phyloP scores from a whole-genome alignment of 2,888 invertebrate species.

The Carterocephalus palaemon region DNA sequence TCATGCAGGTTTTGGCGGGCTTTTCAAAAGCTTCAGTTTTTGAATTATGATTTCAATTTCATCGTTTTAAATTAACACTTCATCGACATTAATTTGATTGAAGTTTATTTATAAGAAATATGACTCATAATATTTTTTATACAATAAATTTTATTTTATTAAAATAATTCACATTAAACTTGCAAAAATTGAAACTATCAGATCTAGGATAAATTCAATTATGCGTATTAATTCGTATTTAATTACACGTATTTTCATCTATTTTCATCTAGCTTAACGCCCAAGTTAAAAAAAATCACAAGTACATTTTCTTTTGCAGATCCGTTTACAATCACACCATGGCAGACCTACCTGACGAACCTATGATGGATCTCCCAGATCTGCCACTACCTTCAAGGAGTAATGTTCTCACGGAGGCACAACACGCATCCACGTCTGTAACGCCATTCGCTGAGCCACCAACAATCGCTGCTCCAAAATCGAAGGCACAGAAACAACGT shows the following conservation, averaged over 20 bases:
- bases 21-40: not conserved
- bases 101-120: not conserved
- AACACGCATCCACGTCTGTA: slow-evolving; percentile 27
- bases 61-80: not conserved
- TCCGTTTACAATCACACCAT: slow-evolving; percentile 35
- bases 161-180: not conserved
- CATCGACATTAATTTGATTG: not conserved
- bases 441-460: slow-evolving; percentile 28
- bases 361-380: slow-evolving; percentile 33
- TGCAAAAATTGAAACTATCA: not conserved
- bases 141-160: too few species aligned
- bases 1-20: not conserved
- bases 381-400: slow-evolving; percentile 26
- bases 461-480: slow-evolving; percentile 21
- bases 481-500: slow-evolving; percentile 37
- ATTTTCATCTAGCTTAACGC: not conserved
- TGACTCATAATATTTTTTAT: not conserved
- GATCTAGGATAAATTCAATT: not conserved
- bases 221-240: not conserved
- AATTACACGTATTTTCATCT: too few species aligned
- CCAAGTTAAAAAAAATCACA: not conserved
- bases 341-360: slow-evolving; percentile 31
- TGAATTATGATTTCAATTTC: not conserved
- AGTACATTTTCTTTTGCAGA: slow-evolving; percentile 35
- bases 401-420: slow-evolving; percentile 24